These are phyloP conservation scores for Mimachlamys varia DNA, from an alignment of 2,888 invertebrate species.

Conservation along the genomic window DNA sequence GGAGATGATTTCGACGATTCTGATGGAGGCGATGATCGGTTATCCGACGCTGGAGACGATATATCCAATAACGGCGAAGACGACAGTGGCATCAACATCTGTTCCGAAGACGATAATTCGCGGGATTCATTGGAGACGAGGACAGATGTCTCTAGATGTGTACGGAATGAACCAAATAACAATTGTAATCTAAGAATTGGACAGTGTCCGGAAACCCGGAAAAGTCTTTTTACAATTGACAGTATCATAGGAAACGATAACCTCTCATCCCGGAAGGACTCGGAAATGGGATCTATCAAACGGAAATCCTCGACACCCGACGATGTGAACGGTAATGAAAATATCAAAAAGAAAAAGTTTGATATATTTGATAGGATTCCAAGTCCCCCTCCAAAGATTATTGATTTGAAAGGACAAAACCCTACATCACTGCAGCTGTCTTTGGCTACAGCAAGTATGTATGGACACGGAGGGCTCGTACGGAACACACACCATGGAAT, in stretches of 20 bases:
- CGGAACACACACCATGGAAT: constrained; percentile 40
- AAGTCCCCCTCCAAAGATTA: constrained; percentile 77
- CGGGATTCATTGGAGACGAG: constrained; percentile 56
- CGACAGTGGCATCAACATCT: constrained; percentile 66
- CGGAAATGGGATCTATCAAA: constrained; percentile 24
- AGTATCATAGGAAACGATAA: constrained; percentile 71
- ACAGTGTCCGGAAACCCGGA: constrained; percentile 42
- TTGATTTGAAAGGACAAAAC: constrained; percentile 72
- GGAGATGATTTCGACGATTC: constrained; percentile 37
- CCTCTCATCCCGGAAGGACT: constrained; percentile 29
- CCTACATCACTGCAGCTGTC: constrained; percentile 65
- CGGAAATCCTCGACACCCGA: constrained; percentile 37
- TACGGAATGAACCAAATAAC: constrained; percentile 37
- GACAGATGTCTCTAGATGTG: constrained; percentile 45
- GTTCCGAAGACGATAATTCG: constrained; percentile 64
- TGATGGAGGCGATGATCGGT: constrained; percentile 41
- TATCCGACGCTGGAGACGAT: constrained; percentile 36
- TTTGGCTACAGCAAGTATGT: constrained; percentile 63
- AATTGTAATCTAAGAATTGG: neutral
- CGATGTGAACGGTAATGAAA: constrained; percentile 44
- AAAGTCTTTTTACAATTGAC: constrained; percentile 73
- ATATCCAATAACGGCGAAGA: constrained; percentile 38
- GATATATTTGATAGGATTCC: constrained; percentile 79
- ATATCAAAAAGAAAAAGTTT: constrained; percentile 62
- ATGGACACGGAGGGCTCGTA: constrained; percentile 54